Base-by-base conservation (phyloP, 2,113 vertebrate genomes). In the Excalfactoria chinensis region DNA sequence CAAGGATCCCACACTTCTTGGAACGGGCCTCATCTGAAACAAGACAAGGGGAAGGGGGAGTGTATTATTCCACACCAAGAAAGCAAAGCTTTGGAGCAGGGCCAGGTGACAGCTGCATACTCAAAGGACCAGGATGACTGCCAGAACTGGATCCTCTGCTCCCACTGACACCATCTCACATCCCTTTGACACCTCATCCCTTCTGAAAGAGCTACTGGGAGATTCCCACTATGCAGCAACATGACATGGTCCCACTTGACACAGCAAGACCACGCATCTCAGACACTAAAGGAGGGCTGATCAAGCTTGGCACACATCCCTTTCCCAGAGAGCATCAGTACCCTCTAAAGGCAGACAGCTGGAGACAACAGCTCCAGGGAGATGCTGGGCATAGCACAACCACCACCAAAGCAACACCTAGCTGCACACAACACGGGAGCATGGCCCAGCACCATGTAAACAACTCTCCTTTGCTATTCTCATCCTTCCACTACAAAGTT, bases 1-100 rank as follows among this genome's bases (percentile, higher is more conserved):
- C 99, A 94, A 99, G 98, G 96, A 99, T 99, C 23, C 99, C 99
- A 59, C 99, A 99, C 97, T 99, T 99, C 97, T 99, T 98, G 84
- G 99, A 98, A 88, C 99, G 99, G 16, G 99, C 99, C 96, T 99
- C 99, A 35, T 99, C 99, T 99, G 98, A 91, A 98, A 98, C 67
- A 95, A 95, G 93, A 96, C 92, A 95, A 26, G 43, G 93, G 93
- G 73, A 89, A 95, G 7, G 35, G 75, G 67, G 93, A 91, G 74
- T 88, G 92, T 43, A 95, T 92, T 91, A 93, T 89, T 94, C 95
- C 55, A 70, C 59, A 90, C 79, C 87, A 83, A 92, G 91, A 92
- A 79, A 0, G 1, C 12, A 6, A 2, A 17, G 94, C 82, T 81
- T 71, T 90, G 93, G 86, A 95, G 44, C 48, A 69, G 83, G 64